Evolutionary conservation across 2,888 invertebrate genomes (phyloP).

Genomic region (Trissonchulus latispiculum): DNA sequence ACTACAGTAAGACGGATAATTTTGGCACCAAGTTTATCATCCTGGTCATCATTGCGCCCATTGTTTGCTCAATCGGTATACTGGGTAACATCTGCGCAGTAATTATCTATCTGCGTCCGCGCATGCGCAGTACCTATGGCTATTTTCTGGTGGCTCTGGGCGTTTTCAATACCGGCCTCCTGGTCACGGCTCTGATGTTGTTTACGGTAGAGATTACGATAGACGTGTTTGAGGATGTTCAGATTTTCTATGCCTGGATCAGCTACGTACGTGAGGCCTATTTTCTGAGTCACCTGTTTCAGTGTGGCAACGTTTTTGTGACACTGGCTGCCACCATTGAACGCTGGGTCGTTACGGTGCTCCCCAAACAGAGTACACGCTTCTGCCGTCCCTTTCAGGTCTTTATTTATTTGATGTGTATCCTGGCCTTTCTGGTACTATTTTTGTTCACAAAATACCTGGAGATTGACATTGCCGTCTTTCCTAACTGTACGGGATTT

Average conservation of each 20-base stretch:
- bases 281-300: background rate
- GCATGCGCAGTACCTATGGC: background rate
- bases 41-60: background rate
- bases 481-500: background rate
- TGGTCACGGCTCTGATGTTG: background rate
- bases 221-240: background rate
- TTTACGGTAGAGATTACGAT: background rate
- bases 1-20: background rate
- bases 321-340: background rate
- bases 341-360: background rate
- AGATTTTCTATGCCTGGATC: background rate
- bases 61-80: background rate
- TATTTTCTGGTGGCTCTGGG: background rate
- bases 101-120: background rate
- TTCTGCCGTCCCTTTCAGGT: background rate
- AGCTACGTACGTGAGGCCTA: background rate
- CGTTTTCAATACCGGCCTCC: background rate
- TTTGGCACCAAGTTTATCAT: background rate
- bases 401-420: background rate
- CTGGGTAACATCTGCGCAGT: background rate
- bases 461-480: background rate
- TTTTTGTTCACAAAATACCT: background rate
- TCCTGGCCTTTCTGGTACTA: background rate
- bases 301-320: background rate
- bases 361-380: background rate